These are phyloP conservation scores for Illadopsis cleaveri DNA, from an alignment of 2,113 vertebrate species.

Conservation along the genomic window DNA sequence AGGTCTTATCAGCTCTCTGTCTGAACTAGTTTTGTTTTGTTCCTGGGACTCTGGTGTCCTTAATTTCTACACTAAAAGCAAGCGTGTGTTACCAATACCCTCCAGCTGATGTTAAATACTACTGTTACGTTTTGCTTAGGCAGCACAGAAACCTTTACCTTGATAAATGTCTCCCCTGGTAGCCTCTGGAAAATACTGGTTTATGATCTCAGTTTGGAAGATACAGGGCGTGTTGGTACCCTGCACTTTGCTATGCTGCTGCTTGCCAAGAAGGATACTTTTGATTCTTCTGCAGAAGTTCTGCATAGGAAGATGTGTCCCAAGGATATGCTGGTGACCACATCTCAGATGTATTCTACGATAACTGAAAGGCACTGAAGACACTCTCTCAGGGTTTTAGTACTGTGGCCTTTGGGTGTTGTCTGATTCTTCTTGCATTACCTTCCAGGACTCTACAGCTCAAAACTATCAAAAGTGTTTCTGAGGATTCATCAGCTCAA, in stretches of 20 bases:
- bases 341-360: not conserved
- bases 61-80: not conserved
- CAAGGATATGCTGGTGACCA: not conserved
- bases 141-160: not conserved
- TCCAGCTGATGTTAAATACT: not conserved
- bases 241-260: not conserved
- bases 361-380: not conserved
- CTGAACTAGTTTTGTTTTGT: not conserved
- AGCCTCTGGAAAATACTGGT: not conserved
- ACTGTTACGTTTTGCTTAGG: not conserved
- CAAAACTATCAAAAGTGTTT: not conserved
- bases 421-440: not conserved
- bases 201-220: not conserved
- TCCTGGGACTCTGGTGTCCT: not conserved
- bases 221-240: not conserved
- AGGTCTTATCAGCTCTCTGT: not conserved
- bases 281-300: not conserved
- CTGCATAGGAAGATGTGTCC: not conserved
- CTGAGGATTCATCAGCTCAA: not conserved
- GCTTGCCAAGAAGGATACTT: not conserved
- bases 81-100: not conserved
- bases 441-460: not conserved
- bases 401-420: fast-evolving
- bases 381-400: not conserved
- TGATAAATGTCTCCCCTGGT: not conserved